Evolutionary conservation across 2,113 vertebrate genomes (phyloP).

Genomic region (Etia nguti): DNA sequence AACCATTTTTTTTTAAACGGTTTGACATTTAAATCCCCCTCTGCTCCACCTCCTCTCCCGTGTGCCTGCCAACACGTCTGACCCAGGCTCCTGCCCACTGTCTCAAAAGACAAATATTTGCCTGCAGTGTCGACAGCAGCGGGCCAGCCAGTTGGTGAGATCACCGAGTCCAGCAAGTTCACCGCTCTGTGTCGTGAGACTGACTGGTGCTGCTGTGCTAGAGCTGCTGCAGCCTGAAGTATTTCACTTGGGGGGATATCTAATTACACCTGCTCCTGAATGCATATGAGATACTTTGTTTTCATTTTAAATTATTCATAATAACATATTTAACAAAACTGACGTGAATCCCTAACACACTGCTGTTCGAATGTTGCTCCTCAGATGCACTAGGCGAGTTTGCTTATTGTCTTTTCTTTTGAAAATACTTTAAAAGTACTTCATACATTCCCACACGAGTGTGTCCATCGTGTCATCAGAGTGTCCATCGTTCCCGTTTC

Average conservation of each 20-base stretch:
- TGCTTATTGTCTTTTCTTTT: not conserved
- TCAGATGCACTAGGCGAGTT: not conserved
- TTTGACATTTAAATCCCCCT: not conserved
- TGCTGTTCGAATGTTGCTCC: not conserved
- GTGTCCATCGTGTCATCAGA: not conserved
- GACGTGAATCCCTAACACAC: not conserved
- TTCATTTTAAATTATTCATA: not conserved
- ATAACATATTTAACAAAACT: not conserved
- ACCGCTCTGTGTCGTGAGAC: not conserved
- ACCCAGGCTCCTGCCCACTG: not conserved
- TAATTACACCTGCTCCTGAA: not conserved
- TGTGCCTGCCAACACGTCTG: conserved; percentile 26
- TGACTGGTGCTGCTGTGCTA: not conserved
- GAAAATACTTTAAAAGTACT: not conserved
- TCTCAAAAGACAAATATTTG: conserved; percentile 67
- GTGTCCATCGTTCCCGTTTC: not conserved
- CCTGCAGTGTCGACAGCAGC: conserved; percentile 36
- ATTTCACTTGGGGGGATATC: not conserved
- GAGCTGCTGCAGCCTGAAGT: not conserved
- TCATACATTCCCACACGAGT: not conserved
- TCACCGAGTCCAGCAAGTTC: conserved; percentile 15
- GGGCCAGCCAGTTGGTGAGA: not conserved
- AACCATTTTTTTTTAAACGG: not conserved
- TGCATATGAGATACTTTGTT: not conserved
- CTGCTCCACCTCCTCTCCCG: not conserved